Conservation (phyloP, 2,113 vertebrate genomes). For the Diadophis punctatus region DNA sequence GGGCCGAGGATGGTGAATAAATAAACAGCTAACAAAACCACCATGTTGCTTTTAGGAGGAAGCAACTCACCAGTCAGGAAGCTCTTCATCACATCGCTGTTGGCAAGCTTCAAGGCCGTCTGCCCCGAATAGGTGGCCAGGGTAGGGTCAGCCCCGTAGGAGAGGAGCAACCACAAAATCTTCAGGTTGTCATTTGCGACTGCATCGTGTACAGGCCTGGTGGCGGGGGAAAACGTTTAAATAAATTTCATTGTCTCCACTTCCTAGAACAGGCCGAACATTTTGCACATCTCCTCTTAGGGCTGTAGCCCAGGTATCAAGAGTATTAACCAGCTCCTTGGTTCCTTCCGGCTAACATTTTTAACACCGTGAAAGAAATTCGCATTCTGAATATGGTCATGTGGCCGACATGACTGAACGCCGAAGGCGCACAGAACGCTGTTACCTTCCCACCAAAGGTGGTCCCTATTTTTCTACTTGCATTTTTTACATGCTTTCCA, state of each 20-base stretch:
- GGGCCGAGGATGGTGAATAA: no score
- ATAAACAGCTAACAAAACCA: background rate
- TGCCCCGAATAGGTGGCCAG: constrained; percentile 97
- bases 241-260: background rate
- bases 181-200: constrained; percentile 94
- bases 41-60: no score
- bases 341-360: background rate
- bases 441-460: no score
- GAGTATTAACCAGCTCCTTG: no score
- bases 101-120: constrained; percentile 91
- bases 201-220: constrained; percentile 92
- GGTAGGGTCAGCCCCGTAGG: constrained; percentile 94
- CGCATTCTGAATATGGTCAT: no score
- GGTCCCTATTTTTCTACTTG: no score
- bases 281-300: background rate
- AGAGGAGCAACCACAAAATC: constrained; percentile 93
- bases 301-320: no score
- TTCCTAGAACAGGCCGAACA: accelerated
- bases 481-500: no score
- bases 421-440: no score
- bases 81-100: constrained; percentile 87
- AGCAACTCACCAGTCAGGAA: constrained; percentile 83
- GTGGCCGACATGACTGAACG: no score
- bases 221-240: background rate
- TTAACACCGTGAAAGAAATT: background rate